Evolutionary conservation across 1,140 invertebrate species (phyloP).

Genomic region (Lycorma delicatula): DNA sequence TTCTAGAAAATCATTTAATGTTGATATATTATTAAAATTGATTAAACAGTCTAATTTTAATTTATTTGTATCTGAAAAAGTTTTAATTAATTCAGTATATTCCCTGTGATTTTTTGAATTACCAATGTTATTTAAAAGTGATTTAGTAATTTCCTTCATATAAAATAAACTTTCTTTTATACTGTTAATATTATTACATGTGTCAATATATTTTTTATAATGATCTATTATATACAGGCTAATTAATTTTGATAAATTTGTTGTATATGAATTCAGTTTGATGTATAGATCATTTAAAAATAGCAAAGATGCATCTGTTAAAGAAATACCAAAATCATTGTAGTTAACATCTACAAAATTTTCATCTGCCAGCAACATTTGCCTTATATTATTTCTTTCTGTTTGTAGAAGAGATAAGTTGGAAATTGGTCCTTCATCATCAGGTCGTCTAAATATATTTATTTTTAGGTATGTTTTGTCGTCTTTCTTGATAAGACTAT

Average conservation of each 20-base stretch:
- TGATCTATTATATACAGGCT: neutral
- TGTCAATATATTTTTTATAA: neutral
- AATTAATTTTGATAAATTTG: neutral
- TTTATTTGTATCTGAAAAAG: too few relatives aligned
- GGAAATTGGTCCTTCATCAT: neutral
- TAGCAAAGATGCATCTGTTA: neutral
- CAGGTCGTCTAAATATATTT: neutral
- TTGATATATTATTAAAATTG: too few relatives aligned
- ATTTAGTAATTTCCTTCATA: too few relatives aligned
- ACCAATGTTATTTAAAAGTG: too few relatives aligned
- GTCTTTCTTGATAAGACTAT: too few relatives aligned
- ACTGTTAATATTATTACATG: neutral
- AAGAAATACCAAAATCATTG: neutral
- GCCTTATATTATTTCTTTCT: neutral
- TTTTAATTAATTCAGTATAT: too few relatives aligned
- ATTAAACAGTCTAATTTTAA: too few relatives aligned
- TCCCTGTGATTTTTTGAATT: too few relatives aligned
- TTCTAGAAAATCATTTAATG: too few relatives aligned
- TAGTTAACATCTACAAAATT: neutral
- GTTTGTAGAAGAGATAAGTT: neutral
- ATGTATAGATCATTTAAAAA: neutral
- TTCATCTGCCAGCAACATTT: neutral
- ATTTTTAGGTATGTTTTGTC: too few relatives aligned
- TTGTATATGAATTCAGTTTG: neutral
- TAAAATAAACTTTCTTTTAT: too few relatives aligned